Percentiles rank a stretch among this genome's conserved stretches.
phyloP scores from a whole-genome alignment of 2,113 vertebrate genomes.

The Camelus bactrianus region DNA sequence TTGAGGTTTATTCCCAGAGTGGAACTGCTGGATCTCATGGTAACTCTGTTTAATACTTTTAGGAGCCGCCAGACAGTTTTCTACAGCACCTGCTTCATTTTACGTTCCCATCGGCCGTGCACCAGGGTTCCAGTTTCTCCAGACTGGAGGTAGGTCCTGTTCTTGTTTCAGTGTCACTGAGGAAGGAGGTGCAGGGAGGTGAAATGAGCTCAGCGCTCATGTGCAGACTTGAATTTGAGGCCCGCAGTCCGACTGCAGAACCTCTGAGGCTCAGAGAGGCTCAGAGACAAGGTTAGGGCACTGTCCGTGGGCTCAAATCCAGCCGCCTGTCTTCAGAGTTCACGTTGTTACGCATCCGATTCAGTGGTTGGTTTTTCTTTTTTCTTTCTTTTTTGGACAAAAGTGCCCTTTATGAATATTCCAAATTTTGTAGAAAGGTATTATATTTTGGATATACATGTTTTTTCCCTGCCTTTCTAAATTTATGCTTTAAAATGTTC shows the following conservation, averaged over 20 bases:
- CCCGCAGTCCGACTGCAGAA: rapidly evolving
- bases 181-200: not conserved
- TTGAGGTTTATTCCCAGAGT: not conserved
- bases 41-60: constrained; percentile 37
- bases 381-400: not conserved
- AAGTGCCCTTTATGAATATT: not conserved
- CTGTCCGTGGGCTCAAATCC: not conserved
- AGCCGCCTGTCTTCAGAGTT: not conserved
- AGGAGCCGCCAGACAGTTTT: not conserved
- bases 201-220: not conserved
- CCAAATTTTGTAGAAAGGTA: not conserved
- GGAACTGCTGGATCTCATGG: not conserved
- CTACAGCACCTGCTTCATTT: not conserved
- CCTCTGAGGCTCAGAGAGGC: not conserved
- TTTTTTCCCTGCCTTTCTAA: constrained; percentile 8
- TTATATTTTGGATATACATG: not conserved
- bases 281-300: rapidly evolving
- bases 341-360: not conserved
- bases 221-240: not conserved
- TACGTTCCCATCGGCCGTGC: not conserved
- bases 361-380: not conserved
- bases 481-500: constrained; percentile 21
- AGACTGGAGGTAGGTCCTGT: not conserved
- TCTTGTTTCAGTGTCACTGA: not conserved
- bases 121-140: not conserved